These are phyloP conservation scores for Urophycis tenuis DNA, from an alignment of 2,797 vertebrate species.

Conservation along the genomic window DNA sequence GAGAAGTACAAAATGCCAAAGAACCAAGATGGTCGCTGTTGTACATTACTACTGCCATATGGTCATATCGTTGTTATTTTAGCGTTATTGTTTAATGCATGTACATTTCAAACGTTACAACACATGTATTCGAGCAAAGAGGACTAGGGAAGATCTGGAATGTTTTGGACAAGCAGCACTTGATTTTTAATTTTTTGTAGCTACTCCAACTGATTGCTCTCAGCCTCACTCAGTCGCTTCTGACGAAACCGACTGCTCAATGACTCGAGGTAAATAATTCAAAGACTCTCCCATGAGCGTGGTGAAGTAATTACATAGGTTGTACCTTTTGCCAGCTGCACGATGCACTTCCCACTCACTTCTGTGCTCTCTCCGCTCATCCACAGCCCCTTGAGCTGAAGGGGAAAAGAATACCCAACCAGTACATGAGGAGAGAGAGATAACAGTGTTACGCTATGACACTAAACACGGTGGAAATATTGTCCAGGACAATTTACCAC, in stretches of 20 bases:
- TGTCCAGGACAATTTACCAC: not conserved
- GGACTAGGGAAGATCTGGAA: too few species aligned
- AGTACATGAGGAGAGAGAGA: not conserved
- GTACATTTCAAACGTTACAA: too few species aligned
- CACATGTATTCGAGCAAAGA: too few species aligned
- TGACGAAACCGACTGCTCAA: not conserved
- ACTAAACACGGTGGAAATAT: not conserved
- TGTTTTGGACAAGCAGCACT: not conserved
- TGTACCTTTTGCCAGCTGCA: conserved; percentile 74
- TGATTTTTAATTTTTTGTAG: too few species aligned
- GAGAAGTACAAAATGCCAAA: not conserved
- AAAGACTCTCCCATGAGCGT: not conserved
- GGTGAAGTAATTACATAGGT: not conserved
- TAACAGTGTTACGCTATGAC: not conserved
- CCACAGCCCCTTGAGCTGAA: conserved; percentile 51
- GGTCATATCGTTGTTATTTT: not conserved
- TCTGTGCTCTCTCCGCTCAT: conserved; percentile 69
- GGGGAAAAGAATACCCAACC: not conserved
- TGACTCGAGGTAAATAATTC: not conserved
- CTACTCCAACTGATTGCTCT: not conserved
- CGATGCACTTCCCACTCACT: conserved; percentile 76
- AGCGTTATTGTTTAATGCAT: not conserved
- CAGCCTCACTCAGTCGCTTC: not conserved
- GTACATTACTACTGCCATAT: not conserved
- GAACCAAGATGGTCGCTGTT: not conserved